Evolutionary conservation across 2,113 vertebrate genomes (phyloP), one percentile per base, ranked within the genome.

Genomic region (Formicarius rufipectus): DNA sequence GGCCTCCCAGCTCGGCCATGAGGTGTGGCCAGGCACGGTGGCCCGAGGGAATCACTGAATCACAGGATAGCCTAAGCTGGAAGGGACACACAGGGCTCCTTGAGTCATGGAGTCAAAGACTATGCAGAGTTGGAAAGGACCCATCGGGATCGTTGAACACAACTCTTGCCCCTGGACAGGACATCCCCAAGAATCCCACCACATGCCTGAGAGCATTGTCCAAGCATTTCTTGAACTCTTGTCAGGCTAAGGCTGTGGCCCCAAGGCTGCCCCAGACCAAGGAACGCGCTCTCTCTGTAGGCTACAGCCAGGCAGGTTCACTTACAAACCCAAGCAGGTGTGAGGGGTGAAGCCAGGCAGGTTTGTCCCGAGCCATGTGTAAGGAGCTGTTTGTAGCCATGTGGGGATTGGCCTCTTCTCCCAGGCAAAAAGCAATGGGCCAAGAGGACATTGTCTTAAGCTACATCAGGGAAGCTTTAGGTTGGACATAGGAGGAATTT

Each of bases 331-430:
- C n/a, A 16, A 7, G 39, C 47, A 9, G 59, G 56, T 0, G 1
- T 3, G 42, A 62, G n/a, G 33, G 9, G 24, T 13, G 78, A 72
- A 27, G 72, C 56, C 44, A 7, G 67, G 45, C 15, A 53, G 25
- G 25, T 15, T 33, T 50, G 22, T 17, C 49, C 60, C 1, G 1
- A 7, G 25, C 55, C 1, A 0, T 4, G 19, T 6, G 3, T 14
- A n/a, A 53, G 39, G 39, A 53, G 24, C 25, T 9, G 8, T 5
- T 17, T 39, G 53, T 21, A 39, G n/a, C 53, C 62, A 53, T 19
- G 33, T 17, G 33, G 56, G 60, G 19, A 10, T 31, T 1, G 0
- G 24, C n/a, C 31, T 40, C 78, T 53, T 40, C 39, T 47, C 20
- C 47, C 16, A 40, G 17, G 30, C n/a, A 60, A 8, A 16, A n/a